Base-by-base conservation (phyloP, 2,797 vertebrate genomes). In the Onychomys arenicola region DNA sequence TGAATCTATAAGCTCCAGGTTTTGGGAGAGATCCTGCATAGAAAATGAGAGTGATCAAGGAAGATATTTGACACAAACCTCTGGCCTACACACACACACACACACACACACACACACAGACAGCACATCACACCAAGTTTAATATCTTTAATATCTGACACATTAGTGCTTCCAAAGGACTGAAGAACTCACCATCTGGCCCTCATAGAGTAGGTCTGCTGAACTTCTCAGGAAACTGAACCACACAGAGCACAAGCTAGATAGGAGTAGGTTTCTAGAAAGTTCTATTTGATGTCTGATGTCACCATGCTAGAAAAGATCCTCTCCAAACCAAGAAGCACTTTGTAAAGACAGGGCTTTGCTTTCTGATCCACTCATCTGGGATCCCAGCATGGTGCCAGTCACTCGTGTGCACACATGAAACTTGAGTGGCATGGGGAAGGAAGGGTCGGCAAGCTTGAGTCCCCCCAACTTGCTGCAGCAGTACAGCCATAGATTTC, bases 361-460 rank as follows among this genome's bases (percentile, higher is more conserved):
- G 43, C 49, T 27, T 34, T 91, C 37, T 25, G 34, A 21, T 8
- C 1, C 27, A 10, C 29, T 27, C 2, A 2, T 6, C 16, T 12
- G 16, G 19, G 9, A 13, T 2, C 29, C 12, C 0, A 0, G n/a
- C 40, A 32, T 0, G 1, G 34, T 29, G 8, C 12, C 21, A 4
- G 2, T 10, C 12, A 13, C 0, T 4, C 13, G 6, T 52, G 61
- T 6, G 25, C 37, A 12, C 37, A n/a, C 11, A 12, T 1, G 17
- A 7, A 46, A 14, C 4, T 1, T 1, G 6, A 25, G 2, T 5
- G 46, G 7, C 19, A 1, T 0, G 6, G 65, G 88, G 34, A 63
- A 0, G 25, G 63, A 46, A 43, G 43, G 21, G 1, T 2, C 25
- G 9, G 2, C 25, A 29, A 32, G 40, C 34, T 12, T 43, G 29